Percentiles rank a stretch among this genome's conserved stretches.
Evolutionary conservation across 2,888 invertebrate genomes (phyloP).

Genomic region (Scaptodrosophila latifasciaeformis): DNA sequence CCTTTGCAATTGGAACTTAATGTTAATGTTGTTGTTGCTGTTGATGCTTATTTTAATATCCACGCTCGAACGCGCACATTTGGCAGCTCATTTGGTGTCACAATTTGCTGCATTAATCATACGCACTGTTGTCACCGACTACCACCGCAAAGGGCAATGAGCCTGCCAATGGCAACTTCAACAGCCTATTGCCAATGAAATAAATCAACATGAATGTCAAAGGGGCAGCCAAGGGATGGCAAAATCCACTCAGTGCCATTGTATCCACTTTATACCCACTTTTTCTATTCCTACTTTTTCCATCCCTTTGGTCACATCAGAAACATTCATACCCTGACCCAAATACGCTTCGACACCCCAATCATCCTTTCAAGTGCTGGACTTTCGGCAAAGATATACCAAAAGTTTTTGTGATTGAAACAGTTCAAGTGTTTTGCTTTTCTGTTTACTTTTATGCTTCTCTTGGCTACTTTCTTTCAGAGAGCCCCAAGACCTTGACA

Average conservation of each 20-base stretch:
- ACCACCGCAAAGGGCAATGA: neutral
- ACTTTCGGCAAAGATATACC: conserved; percentile 33
- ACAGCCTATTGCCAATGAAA: conserved; percentile 17
- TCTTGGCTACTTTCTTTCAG: conserved; percentile 1
- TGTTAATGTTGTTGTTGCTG: conserved; percentile 35
- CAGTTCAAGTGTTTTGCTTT: conserved; percentile 10
- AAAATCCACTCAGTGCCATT: neutral
- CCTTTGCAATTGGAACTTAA: conserved; percentile 3
- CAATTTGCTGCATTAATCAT: conserved; percentile 12
- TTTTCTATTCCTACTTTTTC: neutral
- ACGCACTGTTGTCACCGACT: conserved; percentile 7
- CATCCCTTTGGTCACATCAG: too few relatives aligned
- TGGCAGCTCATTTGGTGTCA: conserved; percentile 28
- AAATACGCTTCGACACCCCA: neutral
- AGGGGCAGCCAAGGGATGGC: conserved; percentile 8
- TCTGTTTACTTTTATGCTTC: conserved; percentile 4
- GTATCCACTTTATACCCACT: neutral
- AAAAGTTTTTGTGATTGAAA: neutral
- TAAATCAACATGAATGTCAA: conserved; percentile 51
- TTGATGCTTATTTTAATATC: conserved; percentile 29
- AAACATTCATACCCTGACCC: neutral
- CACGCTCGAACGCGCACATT: conserved; percentile 29
- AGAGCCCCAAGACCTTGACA: neutral
- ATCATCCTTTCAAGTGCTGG: neutral
- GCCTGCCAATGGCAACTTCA: neutral